These are phyloP conservation scores for Poecile montanus DNA, from an alignment of 2,797 vertebrate genomes.

Conservation along the genomic window DNA sequence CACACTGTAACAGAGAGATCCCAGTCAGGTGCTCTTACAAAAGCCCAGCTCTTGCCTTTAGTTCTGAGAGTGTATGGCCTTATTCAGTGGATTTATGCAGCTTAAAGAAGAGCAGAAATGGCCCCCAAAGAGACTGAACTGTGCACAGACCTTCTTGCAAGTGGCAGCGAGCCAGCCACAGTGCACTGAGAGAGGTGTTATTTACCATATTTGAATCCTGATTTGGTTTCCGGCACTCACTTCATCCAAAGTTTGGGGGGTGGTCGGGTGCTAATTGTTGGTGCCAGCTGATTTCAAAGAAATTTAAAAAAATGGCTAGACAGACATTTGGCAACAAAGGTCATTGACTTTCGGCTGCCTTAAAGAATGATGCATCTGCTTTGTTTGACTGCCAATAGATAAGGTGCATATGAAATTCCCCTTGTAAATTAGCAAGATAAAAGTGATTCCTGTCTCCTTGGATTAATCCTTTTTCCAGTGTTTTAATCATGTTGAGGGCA, in stretches of 20 bases:
- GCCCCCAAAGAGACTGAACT: neutral
- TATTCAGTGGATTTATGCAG: neutral
- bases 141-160: conserved; percentile 9
- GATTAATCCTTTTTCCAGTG: conserved; percentile 43
- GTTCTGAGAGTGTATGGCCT: neutral
- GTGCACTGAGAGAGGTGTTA: neutral
- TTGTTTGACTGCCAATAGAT: conserved; percentile 72
- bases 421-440: conserved; percentile 67
- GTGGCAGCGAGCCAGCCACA: neutral
- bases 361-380: conserved; percentile 57
- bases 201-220: conserved; percentile 30
- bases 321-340: conserved; percentile 61
- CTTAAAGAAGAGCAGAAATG: neutral
- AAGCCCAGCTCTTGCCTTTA: neutral
- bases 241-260: conserved; percentile 13
- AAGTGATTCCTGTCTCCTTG: conserved; percentile 60
- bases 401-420: conserved; percentile 72
- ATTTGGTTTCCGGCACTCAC: neutral
- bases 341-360: conserved; percentile 40
- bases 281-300: conserved; percentile 61
- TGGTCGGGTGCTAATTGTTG: conserved; percentile 25
- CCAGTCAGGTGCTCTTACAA: neutral
- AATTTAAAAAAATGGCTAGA: conserved; percentile 14
- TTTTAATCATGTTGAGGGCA: conserved; percentile 33
- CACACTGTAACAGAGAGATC: neutral